Evolutionary conservation across 2,113 vertebrate genomes (phyloP).

Genomic region (Holacanthus passer): DNA sequence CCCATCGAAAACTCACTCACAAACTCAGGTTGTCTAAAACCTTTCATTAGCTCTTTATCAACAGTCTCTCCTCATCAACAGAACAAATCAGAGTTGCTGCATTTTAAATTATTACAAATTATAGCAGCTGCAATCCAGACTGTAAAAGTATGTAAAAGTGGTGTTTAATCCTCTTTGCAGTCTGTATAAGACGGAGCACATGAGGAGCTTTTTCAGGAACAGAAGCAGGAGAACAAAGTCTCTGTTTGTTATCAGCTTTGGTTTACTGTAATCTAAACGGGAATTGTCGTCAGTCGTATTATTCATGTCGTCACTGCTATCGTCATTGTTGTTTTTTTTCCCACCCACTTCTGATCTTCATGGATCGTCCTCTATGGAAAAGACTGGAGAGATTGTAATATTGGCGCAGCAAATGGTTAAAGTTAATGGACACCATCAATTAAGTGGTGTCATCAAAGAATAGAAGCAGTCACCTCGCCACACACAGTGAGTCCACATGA

Average conservation of each 20-base stretch:
- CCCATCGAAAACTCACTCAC: too few species aligned
- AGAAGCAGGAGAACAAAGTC: constrained; percentile 63
- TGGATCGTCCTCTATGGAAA: constrained; percentile 6
- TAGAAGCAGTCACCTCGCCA: constrained; percentile 1
- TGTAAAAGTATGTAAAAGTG: neutral
- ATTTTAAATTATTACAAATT: constrained; percentile 25
- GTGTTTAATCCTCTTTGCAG: constrained; percentile 71
- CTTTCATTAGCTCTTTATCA: neutral
- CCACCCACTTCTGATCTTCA: neutral
- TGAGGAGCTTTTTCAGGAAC: constrained; percentile 53
- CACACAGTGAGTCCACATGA: neutral
- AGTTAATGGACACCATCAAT: neutral
- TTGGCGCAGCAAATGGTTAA: neutral
- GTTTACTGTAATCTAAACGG: constrained; percentile 46
- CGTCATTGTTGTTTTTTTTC: neutral
- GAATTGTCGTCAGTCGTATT: constrained; percentile 38
- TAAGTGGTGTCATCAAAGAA: neutral
- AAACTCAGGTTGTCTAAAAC: neutral
- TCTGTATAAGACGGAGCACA: constrained; percentile 69
- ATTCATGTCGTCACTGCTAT: constrained; percentile 21
- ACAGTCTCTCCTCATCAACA: neutral
- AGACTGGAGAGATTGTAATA: constrained; percentile 1
- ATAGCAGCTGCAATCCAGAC: constrained; percentile 12
- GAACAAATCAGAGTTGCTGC: neutral
- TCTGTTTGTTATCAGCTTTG: constrained; percentile 66